These are phyloP conservation scores for Anguilla japonica DNA, from an alignment of 2,113 vertebrate species.

Conservation along the genomic window DNA sequence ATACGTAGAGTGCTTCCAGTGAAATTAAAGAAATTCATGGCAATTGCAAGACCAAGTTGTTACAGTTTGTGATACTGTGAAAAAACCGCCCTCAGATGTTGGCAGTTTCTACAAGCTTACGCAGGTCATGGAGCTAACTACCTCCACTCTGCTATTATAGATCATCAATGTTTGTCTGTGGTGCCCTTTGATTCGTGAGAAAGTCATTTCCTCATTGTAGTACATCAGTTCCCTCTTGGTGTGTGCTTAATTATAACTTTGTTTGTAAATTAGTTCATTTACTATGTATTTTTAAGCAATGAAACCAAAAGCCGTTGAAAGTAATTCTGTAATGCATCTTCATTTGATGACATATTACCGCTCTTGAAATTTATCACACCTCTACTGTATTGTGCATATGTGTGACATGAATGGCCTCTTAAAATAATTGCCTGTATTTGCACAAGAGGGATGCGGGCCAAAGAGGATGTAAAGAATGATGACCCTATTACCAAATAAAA, in stretches of 20 bases:
- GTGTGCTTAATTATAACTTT: not conserved
- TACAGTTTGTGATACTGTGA: slow-evolving; percentile 31
- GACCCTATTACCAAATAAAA: not conserved
- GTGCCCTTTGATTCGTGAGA: slow-evolving; percentile 19
- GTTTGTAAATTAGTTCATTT: not conserved
- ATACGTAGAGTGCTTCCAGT: slow-evolving; percentile 21
- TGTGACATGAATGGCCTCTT: not conserved
- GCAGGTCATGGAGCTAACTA: not conserved
- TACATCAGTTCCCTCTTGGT: not conserved
- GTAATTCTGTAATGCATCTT: not conserved
- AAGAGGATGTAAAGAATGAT: not conserved
- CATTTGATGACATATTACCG: not conserved
- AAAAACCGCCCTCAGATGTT: slow-evolving; percentile 32
- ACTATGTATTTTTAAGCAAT: not conserved
- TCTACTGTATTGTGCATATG: not conserved
- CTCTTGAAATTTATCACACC: not conserved
- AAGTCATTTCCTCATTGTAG: slow-evolving; percentile 8
- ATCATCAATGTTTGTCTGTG: slow-evolving; percentile 9
- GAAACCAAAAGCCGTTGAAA: not conserved
- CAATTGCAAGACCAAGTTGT: slow-evolving; percentile 41
- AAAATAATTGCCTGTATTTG: not conserved
- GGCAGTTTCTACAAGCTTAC: slow-evolving; percentile 10
- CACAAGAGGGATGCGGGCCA: too few relatives aligned
- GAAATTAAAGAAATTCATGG: slow-evolving; percentile 34
- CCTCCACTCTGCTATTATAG: slow-evolving; percentile 16